phyloP scores from a whole-genome alignment of 2,797 vertebrate genomes.

The Acomys russatus region DNA sequence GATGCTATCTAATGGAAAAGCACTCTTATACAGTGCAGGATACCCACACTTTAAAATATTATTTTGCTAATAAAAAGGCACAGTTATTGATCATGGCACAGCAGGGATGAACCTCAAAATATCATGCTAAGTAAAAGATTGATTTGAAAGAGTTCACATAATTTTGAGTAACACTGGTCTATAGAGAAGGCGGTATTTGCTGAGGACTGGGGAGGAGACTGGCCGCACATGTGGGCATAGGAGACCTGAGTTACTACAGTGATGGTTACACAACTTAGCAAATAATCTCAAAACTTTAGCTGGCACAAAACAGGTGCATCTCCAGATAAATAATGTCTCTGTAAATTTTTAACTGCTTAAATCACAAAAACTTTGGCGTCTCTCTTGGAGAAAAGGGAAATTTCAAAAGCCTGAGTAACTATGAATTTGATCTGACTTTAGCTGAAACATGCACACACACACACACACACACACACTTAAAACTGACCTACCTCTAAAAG shows the following conservation, averaged over 20 bases:
- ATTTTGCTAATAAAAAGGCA: not conserved
- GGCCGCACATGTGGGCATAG: no score
- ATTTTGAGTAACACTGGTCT: not conserved
- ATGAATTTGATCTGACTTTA: not conserved
- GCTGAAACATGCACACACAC: not conserved
- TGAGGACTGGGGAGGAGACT: fast-evolving
- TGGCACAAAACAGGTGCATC: fast-evolving
- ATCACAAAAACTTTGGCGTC: not conserved
- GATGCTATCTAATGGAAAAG: not conserved
- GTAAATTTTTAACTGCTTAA: not conserved
- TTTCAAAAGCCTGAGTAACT: conserved; percentile 7
- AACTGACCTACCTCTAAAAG: not conserved
- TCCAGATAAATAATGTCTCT: not conserved
- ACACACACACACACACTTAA: not conserved
- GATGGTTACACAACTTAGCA: not conserved
- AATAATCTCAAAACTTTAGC: not conserved
- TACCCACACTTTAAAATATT: not conserved
- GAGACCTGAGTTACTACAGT: not conserved
- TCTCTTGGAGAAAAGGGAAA: not conserved
- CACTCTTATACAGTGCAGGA: not conserved
- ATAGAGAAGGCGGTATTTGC: not conserved
- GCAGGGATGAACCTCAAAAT: not conserved
- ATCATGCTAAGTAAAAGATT: not conserved
- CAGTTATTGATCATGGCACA: not conserved
- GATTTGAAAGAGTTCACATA: not conserved